phyloP scores from a whole-genome alignment of 2,888 invertebrate genomes.

The Eremobia ochroleuca region DNA sequence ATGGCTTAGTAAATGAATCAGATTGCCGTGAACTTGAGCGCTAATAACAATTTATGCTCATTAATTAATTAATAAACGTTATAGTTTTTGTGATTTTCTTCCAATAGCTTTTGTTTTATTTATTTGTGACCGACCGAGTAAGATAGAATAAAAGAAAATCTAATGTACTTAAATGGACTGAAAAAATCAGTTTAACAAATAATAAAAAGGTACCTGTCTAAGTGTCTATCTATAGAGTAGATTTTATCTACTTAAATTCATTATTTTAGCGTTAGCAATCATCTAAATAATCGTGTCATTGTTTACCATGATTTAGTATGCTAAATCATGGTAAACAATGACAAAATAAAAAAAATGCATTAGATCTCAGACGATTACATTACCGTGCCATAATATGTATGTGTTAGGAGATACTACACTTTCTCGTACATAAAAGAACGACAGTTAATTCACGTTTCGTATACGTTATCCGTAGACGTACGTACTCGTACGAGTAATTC shows the following conservation, averaged over 20 bases:
- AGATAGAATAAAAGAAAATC: not conserved
- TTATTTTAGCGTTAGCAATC: not conserved
- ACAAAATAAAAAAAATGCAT: conserved; percentile 12
- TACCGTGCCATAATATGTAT: conserved; percentile 7
- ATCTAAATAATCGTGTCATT: conserved; percentile 14
- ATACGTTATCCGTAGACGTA: conserved; percentile 25
- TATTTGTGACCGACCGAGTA: not conserved
- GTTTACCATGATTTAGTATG: not conserved
- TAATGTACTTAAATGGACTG: not conserved
- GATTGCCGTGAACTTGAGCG: conserved; percentile 15
- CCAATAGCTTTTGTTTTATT: not conserved
- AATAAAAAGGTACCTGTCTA: not conserved
- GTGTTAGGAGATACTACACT: not conserved
- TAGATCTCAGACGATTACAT: conserved; percentile 5
- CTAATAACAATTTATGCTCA: conserved; percentile 12
- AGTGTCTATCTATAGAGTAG: not conserved
- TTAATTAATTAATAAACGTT: conserved; percentile 13
- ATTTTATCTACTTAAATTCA: not conserved
- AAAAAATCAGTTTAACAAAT: not conserved
- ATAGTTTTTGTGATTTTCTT: conserved; percentile 2
- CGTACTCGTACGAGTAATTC: conserved; percentile 39
- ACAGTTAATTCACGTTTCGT: conserved; percentile 10
- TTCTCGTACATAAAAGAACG: not conserved
- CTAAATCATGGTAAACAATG: no score
- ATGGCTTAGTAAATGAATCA: conserved; percentile 25